phyloP scores from a whole-genome alignment of 2,888 invertebrate species.

The Tenthredo mesomela region DNA sequence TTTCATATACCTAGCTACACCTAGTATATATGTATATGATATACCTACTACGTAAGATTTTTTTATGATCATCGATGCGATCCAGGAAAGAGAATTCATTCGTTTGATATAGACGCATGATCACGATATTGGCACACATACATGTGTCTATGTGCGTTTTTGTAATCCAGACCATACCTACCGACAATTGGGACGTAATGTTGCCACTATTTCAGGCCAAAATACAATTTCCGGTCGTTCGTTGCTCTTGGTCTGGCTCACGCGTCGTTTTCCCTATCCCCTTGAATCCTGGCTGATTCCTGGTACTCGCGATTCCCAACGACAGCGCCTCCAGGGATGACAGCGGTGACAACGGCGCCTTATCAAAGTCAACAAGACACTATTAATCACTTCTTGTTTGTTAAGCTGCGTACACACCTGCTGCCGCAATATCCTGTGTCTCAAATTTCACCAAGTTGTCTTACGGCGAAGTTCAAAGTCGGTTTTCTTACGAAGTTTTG shows the following conservation, averaged over 20 bases:
- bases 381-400: constrained; percentile 77
- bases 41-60: neutral
- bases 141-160: neutral
- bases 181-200: constrained; percentile 59
- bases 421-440: constrained; percentile 70
- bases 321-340: constrained; percentile 69
- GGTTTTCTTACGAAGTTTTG: neutral
- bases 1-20: neutral
- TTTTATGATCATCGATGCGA: neutral
- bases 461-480: neutral
- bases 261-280: constrained; percentile 61
- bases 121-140: neutral
- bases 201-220: constrained; percentile 72
- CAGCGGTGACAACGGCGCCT: constrained; percentile 66
- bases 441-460: constrained; percentile 29
- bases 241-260: constrained; percentile 56
- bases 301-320: constrained; percentile 34
- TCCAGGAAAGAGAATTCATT: neutral
- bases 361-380: constrained; percentile 71
- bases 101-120: neutral
- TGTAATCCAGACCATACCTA: neutral
- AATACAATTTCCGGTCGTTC: constrained; percentile 76
- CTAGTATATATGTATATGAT: neutral
- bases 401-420: constrained; percentile 74
- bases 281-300: constrained; percentile 53